phyloP scores from a whole-genome alignment of 2,888 invertebrate genomes.

The Theodoxus fluviatilis region DNA sequence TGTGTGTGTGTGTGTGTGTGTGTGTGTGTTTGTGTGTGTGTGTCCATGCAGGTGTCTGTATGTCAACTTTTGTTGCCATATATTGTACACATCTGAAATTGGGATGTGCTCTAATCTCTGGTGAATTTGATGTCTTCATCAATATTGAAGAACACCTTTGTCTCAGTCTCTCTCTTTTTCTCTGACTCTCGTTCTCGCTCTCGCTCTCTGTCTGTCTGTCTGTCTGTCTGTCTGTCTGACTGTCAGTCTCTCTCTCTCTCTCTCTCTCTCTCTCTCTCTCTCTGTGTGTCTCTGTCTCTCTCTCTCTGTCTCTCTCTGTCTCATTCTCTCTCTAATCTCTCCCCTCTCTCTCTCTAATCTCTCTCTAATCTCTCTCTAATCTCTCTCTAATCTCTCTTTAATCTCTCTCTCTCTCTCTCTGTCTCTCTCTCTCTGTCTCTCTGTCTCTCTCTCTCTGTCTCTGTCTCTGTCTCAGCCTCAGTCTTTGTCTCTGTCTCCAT shows the following conservation, averaged over 20 bases:
- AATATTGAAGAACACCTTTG: too few species aligned
- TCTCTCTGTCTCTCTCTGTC: slow-evolving; percentile 13
- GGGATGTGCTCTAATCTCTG: too few species aligned
- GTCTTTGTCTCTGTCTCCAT: too few species aligned
- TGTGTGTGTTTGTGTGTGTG: slow-evolving; percentile 15
- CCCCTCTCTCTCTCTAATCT: not conserved
- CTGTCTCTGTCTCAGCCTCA: too few species aligned
- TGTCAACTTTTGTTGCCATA: not conserved
- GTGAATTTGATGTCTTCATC: too few species aligned
- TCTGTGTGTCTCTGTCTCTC: slow-evolving; percentile 23
- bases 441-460: too few species aligned
- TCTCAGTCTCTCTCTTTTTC: too few species aligned
- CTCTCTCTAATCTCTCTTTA: too few species aligned
- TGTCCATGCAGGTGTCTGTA: not conserved
- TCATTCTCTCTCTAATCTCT: not conserved
- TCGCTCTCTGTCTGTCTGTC: not conserved
- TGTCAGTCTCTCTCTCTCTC: not conserved
- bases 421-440: too few species aligned
- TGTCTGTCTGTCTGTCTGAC: not conserved
- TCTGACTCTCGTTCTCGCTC: not conserved
- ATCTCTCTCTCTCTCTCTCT: too few species aligned
- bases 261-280: slow-evolving; percentile 22
- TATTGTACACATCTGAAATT: too few species aligned
- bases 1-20: slow-evolving; percentile 16
- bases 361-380: too few species aligned